Base-by-base conservation (phyloP, 2,797 vertebrate genomes). In the Acanthis flammea region DNA sequence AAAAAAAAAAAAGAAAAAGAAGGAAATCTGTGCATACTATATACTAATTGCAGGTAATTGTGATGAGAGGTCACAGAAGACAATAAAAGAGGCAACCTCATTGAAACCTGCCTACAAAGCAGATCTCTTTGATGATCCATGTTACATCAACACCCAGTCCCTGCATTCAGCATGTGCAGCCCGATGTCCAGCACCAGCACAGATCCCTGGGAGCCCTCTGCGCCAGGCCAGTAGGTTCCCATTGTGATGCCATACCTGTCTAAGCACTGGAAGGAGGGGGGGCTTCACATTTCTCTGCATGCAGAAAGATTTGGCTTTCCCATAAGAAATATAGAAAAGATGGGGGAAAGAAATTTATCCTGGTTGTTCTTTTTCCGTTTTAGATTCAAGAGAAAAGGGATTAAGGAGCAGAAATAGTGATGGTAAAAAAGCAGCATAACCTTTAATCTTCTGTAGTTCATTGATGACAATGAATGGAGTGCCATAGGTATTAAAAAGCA, bases 121-220 rank as follows among this genome's bases (percentile, higher is more conserved):
- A 75, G 97, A 98, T 81, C 97, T 98, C 74, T 98, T 98, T 57
- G 98, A 98, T 35, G 98, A 98, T 58, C 98, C 97, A 0, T 97
- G 97, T 95, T 98, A 98, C 86, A 98, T 98, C 90, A 98, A 98
- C 76, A 98, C 98, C 0, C 98, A 97, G 92, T 87, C 88, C 61
- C 85, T 97, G 54, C 97, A 97, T 55, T 61, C 97, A 5, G 48
- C 92, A 39, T 91, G 88, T 66, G 60, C 90, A 51, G 72, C 95
- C 73, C 77, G 48, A 7, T 70, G 72, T 33, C 63, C 95, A 60
- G 88, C 90, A 81, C 2, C 94, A 35, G 9, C 85, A 35, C 95
- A 95, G 83, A 60, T 19, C 39, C 91, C 76, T 5, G 95, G 83
- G 47, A 97, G 92, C 93, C 92, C 75, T 0, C 95, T 97, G 97